Percentiles rank a stretch among this genome's conserved stretches.
These are phyloP conservation scores for Falco punctatus DNA, from an alignment of 2,113 vertebrate genomes.

Conservation along the genomic window DNA sequence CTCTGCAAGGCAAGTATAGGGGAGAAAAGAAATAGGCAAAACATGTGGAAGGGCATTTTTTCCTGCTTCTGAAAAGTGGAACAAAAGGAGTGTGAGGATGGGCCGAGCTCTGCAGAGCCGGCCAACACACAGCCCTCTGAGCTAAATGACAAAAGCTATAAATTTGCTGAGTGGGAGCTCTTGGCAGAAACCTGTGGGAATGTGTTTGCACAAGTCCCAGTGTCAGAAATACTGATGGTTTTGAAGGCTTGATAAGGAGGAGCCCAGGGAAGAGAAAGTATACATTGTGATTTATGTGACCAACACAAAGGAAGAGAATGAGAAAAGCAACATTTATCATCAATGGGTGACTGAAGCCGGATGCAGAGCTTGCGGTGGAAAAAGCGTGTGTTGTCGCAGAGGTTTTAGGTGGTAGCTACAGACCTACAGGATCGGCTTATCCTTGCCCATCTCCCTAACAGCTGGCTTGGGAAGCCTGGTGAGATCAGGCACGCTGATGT, in stretches of 20 bases:
- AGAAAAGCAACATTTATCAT: background rate
- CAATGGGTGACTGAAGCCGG: background rate
- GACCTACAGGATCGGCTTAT: background rate
- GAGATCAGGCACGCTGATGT: background rate
- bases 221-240: background rate
- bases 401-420: background rate
- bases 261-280: background rate
- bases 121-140: background rate
- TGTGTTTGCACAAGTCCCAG: background rate
- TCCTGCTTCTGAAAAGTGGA: background rate
- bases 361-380: background rate
- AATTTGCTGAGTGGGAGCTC: background rate
- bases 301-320: background rate
- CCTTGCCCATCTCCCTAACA: background rate
- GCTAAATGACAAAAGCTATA: background rate
- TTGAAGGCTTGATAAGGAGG: background rate
- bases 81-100: background rate
- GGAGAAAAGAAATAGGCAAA: background rate
- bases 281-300: background rate
- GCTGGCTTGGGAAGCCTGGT: background rate
- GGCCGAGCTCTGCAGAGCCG: background rate
- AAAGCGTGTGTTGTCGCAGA: accelerated
- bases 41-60: background rate
- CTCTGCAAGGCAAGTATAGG: background rate
- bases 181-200: background rate